Percentiles rank a stretch among this genome's conserved stretches.
These are phyloP conservation scores for Galaxea fascicularis DNA, from an alignment of 92 coral and sea anemone species.

Conservation along the genomic window DNA sequence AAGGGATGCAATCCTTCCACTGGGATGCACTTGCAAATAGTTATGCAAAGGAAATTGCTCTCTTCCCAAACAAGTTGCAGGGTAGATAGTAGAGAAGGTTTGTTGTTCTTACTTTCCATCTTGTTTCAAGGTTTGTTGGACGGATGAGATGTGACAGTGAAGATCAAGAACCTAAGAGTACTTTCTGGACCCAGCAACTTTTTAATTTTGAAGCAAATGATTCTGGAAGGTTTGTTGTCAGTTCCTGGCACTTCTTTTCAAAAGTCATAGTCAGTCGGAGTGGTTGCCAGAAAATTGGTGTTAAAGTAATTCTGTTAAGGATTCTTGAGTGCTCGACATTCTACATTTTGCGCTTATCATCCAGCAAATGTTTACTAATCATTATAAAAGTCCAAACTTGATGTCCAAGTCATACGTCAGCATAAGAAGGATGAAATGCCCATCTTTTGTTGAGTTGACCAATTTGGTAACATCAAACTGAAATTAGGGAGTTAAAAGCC, in stretches of 20 bases:
- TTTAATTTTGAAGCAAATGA: slow-evolving; percentile 68
- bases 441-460: too few species aligned
- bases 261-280: background rate
- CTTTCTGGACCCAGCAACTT: slow-evolving; percentile 81
- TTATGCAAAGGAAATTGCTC: background rate
- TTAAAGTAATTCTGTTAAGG: background rate
- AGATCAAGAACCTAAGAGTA: slow-evolving; percentile 45
- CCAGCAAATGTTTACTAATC: too few species aligned
- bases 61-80: background rate
- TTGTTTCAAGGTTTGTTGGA: slow-evolving; percentile 51
- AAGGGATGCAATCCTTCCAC: too few species aligned
- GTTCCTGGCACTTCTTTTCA: background rate
- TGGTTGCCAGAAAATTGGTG: background rate
- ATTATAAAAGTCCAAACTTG: too few species aligned
- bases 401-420: too few species aligned
- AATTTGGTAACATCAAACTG: too few species aligned
- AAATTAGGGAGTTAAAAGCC: too few species aligned
- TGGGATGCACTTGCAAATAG: too few species aligned
- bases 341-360: too few species aligned
- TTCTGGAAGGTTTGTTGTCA: slow-evolving; percentile 70
- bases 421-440: too few species aligned
- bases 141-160: slow-evolving; percentile 62
- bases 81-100: background rate
- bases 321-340: too few species aligned
- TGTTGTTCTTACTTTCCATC: background rate